Conservation (phyloP, 2,797 vertebrate genomes). For the Orestias chungarensis region DNA sequence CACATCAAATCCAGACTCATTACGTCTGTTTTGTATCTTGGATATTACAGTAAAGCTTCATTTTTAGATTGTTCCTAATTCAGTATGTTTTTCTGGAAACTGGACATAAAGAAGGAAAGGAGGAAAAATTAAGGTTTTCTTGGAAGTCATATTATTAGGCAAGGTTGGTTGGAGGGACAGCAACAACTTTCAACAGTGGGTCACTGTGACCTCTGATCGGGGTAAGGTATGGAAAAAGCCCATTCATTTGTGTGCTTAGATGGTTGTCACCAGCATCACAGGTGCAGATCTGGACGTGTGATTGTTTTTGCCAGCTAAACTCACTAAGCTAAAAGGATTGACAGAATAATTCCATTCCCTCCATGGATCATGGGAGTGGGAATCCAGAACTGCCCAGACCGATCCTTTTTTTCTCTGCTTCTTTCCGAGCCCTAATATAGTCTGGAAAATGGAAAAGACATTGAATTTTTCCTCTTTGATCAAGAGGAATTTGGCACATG, state of each 20-base stretch:
- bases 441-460: slow-evolving; percentile 64
- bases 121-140: slow-evolving; percentile 18
- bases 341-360: slow-evolving; percentile 56
- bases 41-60: slow-evolving; percentile 22
- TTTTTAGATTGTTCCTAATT: slow-evolving; percentile 33
- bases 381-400: slow-evolving; percentile 24
- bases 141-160: slow-evolving; percentile 6
- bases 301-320: slow-evolving; percentile 44
- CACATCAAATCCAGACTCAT: slow-evolving; percentile 36
- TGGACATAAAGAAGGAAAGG: slow-evolving; percentile 35
- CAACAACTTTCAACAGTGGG: slow-evolving; percentile 11
- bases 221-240: not conserved
- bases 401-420: slow-evolving; percentile 22
- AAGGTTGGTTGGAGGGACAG: not conserved
- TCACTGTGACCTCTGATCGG: slow-evolving; percentile 39
- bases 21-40: slow-evolving; percentile 26
- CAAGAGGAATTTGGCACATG: slow-evolving; percentile 66
- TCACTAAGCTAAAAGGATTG: slow-evolving; percentile 20
- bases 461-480: slow-evolving; percentile 62
- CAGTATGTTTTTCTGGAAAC: slow-evolving; percentile 32
- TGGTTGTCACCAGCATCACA: slow-evolving; percentile 17
- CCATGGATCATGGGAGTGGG: slow-evolving; percentile 24
- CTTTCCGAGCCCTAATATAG: slow-evolving; percentile 64
- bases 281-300: slow-evolving; percentile 14
- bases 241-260: not conserved